Base-by-base conservation (phyloP, 2,113 vertebrate species). In the Leucopternis melanops region DNA sequence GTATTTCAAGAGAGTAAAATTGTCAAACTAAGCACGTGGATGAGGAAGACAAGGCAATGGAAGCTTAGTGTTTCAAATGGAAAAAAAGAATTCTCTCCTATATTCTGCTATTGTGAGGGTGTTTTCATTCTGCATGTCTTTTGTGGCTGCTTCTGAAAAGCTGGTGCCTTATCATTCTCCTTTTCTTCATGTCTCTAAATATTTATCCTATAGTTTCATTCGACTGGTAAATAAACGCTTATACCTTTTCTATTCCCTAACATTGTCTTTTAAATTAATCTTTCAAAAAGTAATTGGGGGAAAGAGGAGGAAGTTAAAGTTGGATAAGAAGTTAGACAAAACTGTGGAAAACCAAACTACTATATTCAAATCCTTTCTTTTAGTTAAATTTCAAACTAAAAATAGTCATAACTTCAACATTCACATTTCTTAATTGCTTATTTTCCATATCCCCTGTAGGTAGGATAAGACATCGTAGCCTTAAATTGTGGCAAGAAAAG, bases 61-160 rank as follows among this genome's bases (percentile, higher is more conserved):
- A 93, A 92, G 10, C 10, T 44, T 74, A 66, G 16, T 8, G 2
- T 89, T 95, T 95, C 44, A 55, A 75, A 38, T 34, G 16, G 45
- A 12, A 27, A 62, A 44, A 62, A 61, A 79, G 19, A 45, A 55
- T 16, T 8, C 4, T 7, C n/a, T n/a, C 47, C 57, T 29, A 3
- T 1, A 1, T 36, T 31, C 83, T 9, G 5, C 40, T 34, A 3
- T 34, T 49, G 9, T 9, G 71, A 45, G 6, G 3, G 2, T 4
- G 22, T 73, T 95, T 81, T 72, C 49, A 21, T 16, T 47, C 77
- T 4, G 3, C 9, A 40, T 18, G 0, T 34, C 84, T 27, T 93
- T 40, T 25, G 90, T 58, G 78, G 66, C 75, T 85, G 55, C 86
- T 65, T 52, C 61, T 90, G 92, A 49, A 38, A 62, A 81, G 70